Evolutionary conservation across 2,113 vertebrate species (phyloP).

Genomic region (Kryptolebias marmoratus): DNA sequence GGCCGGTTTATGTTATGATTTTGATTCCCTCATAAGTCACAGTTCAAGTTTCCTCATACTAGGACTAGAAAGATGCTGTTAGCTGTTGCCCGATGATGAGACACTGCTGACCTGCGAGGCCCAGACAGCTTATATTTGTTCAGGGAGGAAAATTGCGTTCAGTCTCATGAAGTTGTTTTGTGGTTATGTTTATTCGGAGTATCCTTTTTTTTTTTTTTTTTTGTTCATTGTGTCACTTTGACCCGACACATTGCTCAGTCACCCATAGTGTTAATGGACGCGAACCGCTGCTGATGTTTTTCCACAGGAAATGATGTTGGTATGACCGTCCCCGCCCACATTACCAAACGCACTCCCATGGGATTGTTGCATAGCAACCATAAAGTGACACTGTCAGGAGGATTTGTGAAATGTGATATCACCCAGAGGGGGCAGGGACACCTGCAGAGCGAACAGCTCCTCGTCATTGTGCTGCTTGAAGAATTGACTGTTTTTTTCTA

Average conservation of each 20-base stretch:
- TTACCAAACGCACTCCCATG: conserved; percentile 55
- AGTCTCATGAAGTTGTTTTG: conserved; percentile 28
- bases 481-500: conserved; percentile 15
- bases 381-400: conserved; percentile 72
- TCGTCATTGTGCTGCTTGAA: conserved; percentile 8
- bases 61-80: conserved; percentile 43
- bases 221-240: conserved; percentile 19
- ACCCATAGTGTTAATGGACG: conserved; percentile 26
- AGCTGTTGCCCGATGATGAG: conserved; percentile 37
- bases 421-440: conserved; percentile 53
- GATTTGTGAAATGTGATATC: conserved; percentile 77
- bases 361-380: conserved; percentile 77
- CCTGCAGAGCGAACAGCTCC: conserved; percentile 22
- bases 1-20: conserved; percentile 24
- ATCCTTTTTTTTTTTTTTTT: conserved; percentile 10
- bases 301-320: conserved; percentile 77
- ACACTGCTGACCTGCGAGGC: conserved; percentile 45
- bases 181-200: not conserved
- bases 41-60: conserved; percentile 51
- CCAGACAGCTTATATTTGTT: conserved; percentile 35
- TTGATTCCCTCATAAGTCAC: conserved; percentile 40
- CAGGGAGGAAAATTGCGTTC: conserved; percentile 36
- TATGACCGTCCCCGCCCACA: conserved; percentile 54
- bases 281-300: conserved; percentile 44
- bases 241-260: conserved; percentile 45